Conservation (phyloP, 2,113 vertebrate genomes). For the Orycteropus afer region DNA sequence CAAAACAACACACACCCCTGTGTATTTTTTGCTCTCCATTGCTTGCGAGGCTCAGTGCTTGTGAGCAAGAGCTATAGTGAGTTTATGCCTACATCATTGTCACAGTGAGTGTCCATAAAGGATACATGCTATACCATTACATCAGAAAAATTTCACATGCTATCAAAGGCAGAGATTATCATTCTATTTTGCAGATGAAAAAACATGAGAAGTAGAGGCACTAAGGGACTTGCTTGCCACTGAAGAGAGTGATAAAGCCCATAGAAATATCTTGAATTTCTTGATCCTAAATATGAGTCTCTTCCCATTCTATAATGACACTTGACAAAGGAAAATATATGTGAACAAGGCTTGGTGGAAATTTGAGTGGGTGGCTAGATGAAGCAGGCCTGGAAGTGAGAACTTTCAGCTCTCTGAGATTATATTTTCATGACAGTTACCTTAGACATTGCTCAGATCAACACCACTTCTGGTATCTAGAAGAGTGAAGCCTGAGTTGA, state of each 20-base stretch:
- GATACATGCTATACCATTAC: background rate
- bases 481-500: no score
- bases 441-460: background rate
- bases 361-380: background rate
- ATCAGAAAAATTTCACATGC: background rate
- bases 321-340: background rate
- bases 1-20: background rate
- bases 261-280: background rate
- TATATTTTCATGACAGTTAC: background rate
- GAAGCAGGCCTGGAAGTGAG: background rate
- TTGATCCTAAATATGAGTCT: background rate
- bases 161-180: no score
- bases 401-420: background rate
- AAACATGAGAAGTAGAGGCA: background rate
- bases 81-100: background rate
- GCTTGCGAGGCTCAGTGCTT: background rate
- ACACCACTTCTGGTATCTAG: background rate
- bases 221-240: background rate
- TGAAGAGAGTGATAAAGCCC: background rate
- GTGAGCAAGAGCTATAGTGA: background rate
- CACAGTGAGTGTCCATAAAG: background rate
- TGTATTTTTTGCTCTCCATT: background rate
- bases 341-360: background rate
- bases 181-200: background rate
- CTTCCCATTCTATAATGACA: background rate